Evolutionary conservation across 37 sponge, comb jelly and placozoan genomes (phyloP).

Genomic region (Corticium candelabrum): DNA sequence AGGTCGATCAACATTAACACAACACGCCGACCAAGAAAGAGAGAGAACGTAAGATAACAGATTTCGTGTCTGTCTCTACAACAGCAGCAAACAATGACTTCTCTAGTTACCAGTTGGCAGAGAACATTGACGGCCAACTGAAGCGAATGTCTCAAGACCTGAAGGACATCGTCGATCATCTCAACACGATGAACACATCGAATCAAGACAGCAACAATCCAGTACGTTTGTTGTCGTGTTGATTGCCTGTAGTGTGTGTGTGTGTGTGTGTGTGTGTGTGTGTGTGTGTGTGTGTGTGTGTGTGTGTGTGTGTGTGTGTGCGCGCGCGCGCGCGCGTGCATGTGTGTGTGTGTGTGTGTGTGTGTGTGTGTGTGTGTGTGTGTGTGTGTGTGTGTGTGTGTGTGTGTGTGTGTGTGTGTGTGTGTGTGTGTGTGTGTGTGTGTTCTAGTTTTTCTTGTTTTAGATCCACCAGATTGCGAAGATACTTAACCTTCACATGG

Average conservation of each 20-base stretch:
- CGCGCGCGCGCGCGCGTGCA: neutral
- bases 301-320: neutral
- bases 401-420: constrained; percentile 1
- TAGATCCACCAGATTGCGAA: constrained; percentile 63
- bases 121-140: constrained; percentile 56
- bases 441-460: constrained; percentile 2
- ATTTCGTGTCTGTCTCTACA: neutral
- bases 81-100: neutral
- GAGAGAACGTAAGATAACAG: constrained; percentile 40
- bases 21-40: constrained; percentile 80
- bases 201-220: constrained; percentile 34
- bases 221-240: too few relatives aligned
- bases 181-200: constrained; percentile 62
- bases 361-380: constrained; percentile 1
- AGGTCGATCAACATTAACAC: constrained; percentile 13
- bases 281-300: neutral
- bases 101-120: constrained; percentile 55
- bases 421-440: neutral
- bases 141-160: constrained; percentile 56
- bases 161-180: constrained; percentile 70
- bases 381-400: constrained; percentile 32
- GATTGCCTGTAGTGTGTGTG: too few relatives aligned
- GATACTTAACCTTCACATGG: constrained; percentile 90
- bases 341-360: neutral
- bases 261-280: neutral